Evolutionary conservation across 2,888 invertebrate genomes (phyloP).

Genomic region (Keiferia lycopersicella): DNA sequence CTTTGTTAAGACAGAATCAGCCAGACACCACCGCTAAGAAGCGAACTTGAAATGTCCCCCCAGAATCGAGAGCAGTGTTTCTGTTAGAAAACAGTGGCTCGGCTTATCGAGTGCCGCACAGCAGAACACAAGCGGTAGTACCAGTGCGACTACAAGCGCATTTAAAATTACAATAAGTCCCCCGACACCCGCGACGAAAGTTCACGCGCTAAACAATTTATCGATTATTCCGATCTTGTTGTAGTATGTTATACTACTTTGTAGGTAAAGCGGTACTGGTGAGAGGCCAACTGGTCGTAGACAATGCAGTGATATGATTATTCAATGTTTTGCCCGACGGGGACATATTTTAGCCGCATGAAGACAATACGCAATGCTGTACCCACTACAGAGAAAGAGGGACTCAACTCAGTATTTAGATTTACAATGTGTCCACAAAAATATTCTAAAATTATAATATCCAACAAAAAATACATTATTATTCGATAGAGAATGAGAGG

Average conservation of each 20-base stretch:
- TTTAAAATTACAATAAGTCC: slow-evolving; percentile 77
- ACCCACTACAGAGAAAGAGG: too few relatives aligned
- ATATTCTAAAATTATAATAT: too few relatives aligned
- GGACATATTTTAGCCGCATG: background rate
- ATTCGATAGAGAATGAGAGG: background rate
- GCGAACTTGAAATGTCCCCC: background rate
- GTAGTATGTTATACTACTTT: slow-evolving; percentile 26
- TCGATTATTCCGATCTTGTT: slow-evolving; percentile 62
- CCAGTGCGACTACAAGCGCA: slow-evolving; percentile 52
- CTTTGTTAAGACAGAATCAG: too few relatives aligned
- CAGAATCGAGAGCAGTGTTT: background rate
- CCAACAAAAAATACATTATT: background rate
- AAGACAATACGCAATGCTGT: background rate
- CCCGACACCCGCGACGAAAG: slow-evolving; percentile 64
- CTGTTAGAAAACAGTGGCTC: slow-evolving; percentile 33
- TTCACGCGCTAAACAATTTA: slow-evolving; percentile 67
- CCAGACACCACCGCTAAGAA: too few relatives aligned
- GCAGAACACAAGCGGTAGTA: slow-evolving; percentile 32
- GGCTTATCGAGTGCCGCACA: slow-evolving; percentile 36
- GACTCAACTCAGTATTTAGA: too few relatives aligned
- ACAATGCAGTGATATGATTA: slow-evolving; percentile 18
- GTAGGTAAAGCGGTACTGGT: background rate
- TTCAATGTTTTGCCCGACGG: slow-evolving; percentile 3
- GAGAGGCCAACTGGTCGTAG: slow-evolving; percentile 15
- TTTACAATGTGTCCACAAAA: too few relatives aligned